Evolutionary conservation across 2,113 vertebrate genomes (phyloP).

Genomic region (Mormyrus lacerda): DNA sequence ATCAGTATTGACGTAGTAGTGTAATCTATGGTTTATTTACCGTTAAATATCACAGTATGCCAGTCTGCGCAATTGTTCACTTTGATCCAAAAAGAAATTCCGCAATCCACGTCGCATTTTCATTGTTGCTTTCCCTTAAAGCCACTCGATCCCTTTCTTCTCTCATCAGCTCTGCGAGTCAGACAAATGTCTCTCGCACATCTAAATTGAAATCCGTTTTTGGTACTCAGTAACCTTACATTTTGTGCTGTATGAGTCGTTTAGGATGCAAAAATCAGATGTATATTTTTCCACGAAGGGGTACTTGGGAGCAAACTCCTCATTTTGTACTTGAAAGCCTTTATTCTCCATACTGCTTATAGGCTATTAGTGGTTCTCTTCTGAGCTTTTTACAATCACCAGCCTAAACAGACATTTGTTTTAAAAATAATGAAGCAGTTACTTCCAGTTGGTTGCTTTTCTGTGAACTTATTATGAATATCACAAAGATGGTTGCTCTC

Average conservation of each 20-base stretch:
- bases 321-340: not conserved
- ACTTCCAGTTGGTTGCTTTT: not conserved
- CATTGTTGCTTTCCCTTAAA: slow-evolving; percentile 33
- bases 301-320: not conserved
- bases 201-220: slow-evolving; percentile 45
- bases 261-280: not conserved
- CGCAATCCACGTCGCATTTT: slow-evolving; percentile 68
- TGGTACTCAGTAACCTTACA: not conserved
- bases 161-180: slow-evolving; percentile 49
- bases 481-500: not conserved
- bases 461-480: not conserved
- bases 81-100: not conserved
- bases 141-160: slow-evolving; percentile 53
- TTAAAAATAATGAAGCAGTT: not conserved
- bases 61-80: not conserved
- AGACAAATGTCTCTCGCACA: slow-evolving; percentile 44
- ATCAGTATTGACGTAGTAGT: not conserved
- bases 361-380: not conserved
- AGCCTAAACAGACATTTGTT: not conserved
- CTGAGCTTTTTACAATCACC: not conserved
- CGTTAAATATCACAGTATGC: not conserved
- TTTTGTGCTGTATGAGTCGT: not conserved
- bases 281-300: not conserved
- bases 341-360: not conserved
- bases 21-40: not conserved